Evolutionary conservation across 2,113 vertebrate species (phyloP).

Genomic region (Cinclus mexicanus): DNA sequence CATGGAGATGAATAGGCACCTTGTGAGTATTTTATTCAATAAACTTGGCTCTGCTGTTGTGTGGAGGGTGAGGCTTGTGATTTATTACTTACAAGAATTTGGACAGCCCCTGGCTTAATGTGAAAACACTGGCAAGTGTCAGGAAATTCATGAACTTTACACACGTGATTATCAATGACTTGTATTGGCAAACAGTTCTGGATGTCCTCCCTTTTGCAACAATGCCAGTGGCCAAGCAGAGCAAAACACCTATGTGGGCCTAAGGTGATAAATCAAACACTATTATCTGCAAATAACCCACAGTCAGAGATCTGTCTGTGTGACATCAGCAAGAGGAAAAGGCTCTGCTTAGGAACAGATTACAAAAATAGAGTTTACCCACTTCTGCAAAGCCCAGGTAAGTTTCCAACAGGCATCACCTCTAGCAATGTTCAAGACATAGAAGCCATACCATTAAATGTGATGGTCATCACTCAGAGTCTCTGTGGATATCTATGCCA

Average conservation of each 20-base stretch:
- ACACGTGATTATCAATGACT: slow-evolving; percentile 1
- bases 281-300: background rate
- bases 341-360: background rate
- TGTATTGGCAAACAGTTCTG: slow-evolving; percentile 48
- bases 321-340: background rate
- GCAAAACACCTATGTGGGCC: background rate
- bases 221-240: background rate
- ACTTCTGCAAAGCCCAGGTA: background rate
- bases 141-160: slow-evolving; percentile 39
- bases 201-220: slow-evolving; percentile 40
- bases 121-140: slow-evolving; percentile 52
- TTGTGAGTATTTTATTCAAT: slow-evolving; percentile 50
- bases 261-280: background rate
- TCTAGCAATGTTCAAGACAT: background rate
- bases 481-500: background rate
- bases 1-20: slow-evolving; percentile 37
- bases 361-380: background rate
- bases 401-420: background rate
- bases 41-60: slow-evolving; percentile 31
- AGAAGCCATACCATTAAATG: background rate
- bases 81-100: slow-evolving; percentile 63
- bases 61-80: slow-evolving; percentile 49
- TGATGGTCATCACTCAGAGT: background rate
- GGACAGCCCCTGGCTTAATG: slow-evolving; percentile 47
- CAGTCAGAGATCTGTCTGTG: background rate